phyloP scores from a whole-genome alignment of 2,888 invertebrate genomes.

The Aporophyla nigra region DNA sequence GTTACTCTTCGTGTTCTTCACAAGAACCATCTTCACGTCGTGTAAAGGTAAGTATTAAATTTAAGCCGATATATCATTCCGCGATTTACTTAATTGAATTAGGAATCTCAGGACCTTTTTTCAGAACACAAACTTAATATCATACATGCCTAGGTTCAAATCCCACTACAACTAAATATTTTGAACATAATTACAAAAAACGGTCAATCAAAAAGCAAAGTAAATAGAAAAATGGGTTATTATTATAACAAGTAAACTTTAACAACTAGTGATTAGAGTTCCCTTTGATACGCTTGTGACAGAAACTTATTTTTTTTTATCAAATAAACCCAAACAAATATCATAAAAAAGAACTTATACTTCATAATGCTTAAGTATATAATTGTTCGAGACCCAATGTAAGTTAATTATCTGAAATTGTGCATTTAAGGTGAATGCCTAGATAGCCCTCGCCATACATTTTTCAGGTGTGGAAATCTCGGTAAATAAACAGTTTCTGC shows the following conservation, averaged over 20 bases:
- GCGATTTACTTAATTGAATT: neutral
- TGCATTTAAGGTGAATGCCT: no score
- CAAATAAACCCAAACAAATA: neutral
- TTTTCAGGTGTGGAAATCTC: no score
- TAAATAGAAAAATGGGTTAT: neutral
- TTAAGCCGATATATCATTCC: neutral
- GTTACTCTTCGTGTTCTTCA: slow-evolving; percentile 31
- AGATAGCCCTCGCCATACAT: no score
- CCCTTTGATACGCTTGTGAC: neutral
- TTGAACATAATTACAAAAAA: neutral
- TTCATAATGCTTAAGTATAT: no score
- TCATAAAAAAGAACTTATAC: neutral
- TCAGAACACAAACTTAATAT: neutral
- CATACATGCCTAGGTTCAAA: neutral
- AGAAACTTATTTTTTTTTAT: no score
- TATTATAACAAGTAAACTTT: neutral
- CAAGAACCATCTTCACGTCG: slow-evolving; percentile 25
- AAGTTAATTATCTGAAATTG: neutral
- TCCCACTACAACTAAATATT: neutral
- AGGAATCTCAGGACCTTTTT: neutral
- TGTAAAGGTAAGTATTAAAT: slow-evolving; percentile 41
- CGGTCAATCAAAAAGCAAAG: neutral
- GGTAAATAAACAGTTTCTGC: no score
- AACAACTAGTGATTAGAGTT: neutral
- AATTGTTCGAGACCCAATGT: neutral